Percentiles rank a stretch among this genome's conserved stretches.
Conservation (phyloP, 2,888 invertebrate genomes). For the Lathronympha strigana region DNA sequence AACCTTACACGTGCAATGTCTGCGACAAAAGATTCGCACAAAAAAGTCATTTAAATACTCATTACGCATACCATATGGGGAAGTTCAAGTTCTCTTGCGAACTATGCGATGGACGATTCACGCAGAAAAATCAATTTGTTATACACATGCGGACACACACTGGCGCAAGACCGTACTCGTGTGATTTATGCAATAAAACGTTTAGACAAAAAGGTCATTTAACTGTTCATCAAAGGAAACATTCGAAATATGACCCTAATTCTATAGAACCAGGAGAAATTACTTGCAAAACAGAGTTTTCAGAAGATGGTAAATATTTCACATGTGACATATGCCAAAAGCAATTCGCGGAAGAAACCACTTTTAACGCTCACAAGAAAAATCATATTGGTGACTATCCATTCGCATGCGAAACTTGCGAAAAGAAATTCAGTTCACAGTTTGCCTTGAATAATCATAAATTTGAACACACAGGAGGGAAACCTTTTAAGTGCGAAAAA, state of each 20-base stretch:
- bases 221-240: slow-evolving; percentile 2
- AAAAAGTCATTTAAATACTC: slow-evolving; percentile 11
- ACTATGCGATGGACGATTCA: not conserved
- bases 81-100: slow-evolving; percentile 10
- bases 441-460: slow-evolving; percentile 5
- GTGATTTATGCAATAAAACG: slow-evolving; percentile 13
- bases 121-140: slow-evolving; percentile 2
- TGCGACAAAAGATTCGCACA: slow-evolving; percentile 11
- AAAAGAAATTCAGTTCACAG: not conserved
- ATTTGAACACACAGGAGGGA: slow-evolving; percentile 1
- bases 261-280: slow-evolving; percentile 2
- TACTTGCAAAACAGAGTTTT: not conserved
- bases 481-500: slow-evolving; percentile 18
- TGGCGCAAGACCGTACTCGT: slow-evolving; percentile 1
- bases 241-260: slow-evolving; percentile 14
- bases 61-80: slow-evolving; percentile 3
- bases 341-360: not conserved
- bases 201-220: slow-evolving; percentile 15
- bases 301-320: not conserved
- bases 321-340: slow-evolving; percentile 11
- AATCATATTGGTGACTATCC: not conserved
- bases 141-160: slow-evolving; percentile 10
- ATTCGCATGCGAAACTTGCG: slow-evolving; percentile 3
- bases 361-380: not conserved
- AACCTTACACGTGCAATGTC: slow-evolving; percentile 13